Evolutionary conservation across 2,797 vertebrate genomes (phyloP), one percentile per base, ranked within the genome.

Genomic region (Meda fulgida): DNA sequence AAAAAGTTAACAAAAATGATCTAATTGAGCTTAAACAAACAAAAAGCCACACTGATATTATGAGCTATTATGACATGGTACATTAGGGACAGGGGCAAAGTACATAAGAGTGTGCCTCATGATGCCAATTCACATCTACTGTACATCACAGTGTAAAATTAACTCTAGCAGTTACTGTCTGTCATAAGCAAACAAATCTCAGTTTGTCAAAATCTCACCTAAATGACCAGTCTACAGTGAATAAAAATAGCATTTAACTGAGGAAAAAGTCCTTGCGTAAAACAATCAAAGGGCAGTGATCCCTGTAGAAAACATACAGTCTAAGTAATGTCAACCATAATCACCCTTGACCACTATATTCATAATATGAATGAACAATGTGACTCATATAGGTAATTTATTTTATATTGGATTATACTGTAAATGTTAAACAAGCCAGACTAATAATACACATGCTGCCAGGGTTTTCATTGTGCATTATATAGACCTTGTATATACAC

Each of bases 381-480:
- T 73, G 55, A 46, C 26, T 72, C 46, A 80, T 80, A 69, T 53
- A 48, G 67, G 4, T 65, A 11, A 36, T 46, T 46, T 69, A 48
- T 46, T 70, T 69, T 40, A 77, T 77, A 84, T 19, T 65, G 53
- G 55, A 65, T 43, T 85, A 21, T 48, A 71, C 75, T 78, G 38
- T 71, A 63, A 69, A 72, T 71, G 43, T 38, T 85, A 65, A 82
- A 58, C 31, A 73, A 43, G 21, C 43, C 46, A 55, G 40, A 26
- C 18, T 46, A 66, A 65, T 51, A 11, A 48, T 65, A 69, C 31
- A 69, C 55, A 48, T 40, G 40, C 7, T 76, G 65, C 83, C 29
- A 84, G 73, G 38, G 85, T 79, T 78, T 81, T 84, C 38, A 85
- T 19, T 81, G 31, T 21, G 66, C 66, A 81, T 46, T 81, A 71